These are phyloP conservation scores for Aurelia coerulea DNA, from an alignment of 30 jellyfish, hydroid and myxozoan genomes.

Conservation along the genomic window DNA sequence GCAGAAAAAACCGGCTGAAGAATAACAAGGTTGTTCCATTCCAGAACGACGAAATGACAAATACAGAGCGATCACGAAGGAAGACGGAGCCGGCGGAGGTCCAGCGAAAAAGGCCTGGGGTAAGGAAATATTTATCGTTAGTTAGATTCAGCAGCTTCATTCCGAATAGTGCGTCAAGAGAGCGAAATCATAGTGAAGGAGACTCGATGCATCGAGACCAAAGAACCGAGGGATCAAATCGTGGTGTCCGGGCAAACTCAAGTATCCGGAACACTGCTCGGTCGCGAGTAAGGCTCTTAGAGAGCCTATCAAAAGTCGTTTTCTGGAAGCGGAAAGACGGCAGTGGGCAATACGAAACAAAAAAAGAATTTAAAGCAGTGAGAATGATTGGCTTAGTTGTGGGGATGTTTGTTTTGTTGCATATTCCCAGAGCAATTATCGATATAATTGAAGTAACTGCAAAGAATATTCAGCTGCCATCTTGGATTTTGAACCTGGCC, in stretches of 20 bases:
- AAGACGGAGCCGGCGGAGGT: no score
- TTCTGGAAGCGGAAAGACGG: constrained; percentile 2
- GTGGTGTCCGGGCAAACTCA: no score
- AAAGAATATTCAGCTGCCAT: background rate
- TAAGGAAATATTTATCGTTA: background rate
- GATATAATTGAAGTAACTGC: constrained; percentile 15
- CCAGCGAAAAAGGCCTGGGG: background rate
- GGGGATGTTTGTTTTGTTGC: constrained; percentile 40
- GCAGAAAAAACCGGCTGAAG: background rate
- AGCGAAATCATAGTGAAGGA: background rate
- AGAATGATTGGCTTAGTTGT: constrained; percentile 58
- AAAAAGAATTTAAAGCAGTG: constrained; percentile 58
- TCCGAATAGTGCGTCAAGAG: background rate
- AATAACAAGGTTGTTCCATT: background rate
- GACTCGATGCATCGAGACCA: no score
- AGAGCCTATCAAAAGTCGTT: constrained; percentile 27
- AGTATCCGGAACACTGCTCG: no score
- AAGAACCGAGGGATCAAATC: no score
- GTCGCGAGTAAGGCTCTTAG: background rate
- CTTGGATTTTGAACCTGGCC: constrained; percentile 22
- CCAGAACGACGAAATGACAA: background rate
- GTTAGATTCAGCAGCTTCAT: background rate
- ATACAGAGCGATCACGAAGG: no score
- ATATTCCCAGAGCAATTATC: constrained; percentile 37
- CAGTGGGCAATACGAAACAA: background rate